Evolutionary conservation across 2,888 invertebrate genomes (phyloP), one percentile per base, ranked within the genome.

Genomic region (Drosophila nigritarsus): DNA sequence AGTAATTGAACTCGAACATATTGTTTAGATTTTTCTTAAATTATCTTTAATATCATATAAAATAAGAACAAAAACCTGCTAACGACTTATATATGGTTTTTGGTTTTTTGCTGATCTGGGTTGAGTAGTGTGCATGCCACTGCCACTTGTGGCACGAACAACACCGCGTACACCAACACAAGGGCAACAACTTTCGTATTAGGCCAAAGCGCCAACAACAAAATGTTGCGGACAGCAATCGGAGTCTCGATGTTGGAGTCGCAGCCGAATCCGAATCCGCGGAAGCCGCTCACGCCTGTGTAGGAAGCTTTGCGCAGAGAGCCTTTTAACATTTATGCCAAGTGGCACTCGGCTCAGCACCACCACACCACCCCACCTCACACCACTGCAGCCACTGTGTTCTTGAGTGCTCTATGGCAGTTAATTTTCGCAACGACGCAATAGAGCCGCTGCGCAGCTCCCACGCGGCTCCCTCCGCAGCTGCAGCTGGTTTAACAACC

Each of bases 371-470:
- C 1, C 20, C 34, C 20, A 29, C 24, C 13, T 2, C 20, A 30
- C 3, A 13, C 24, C 13, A 24, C 24, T 15, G 24, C 15, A 24
- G 45, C 8, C 45, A 32, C 15, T 30, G 11, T 2, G 20, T 45
- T 29, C 18, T 24, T 40, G 49, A n/a, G 70, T 36, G 48, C 66
- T 66, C 34, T 51, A 71, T 72, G 83, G 87, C 78, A 87, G 90
- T 71, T 85, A 83, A 90, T 89, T 85, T 85, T 87, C 66, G 90
- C 89, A 89, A 85, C 90, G 74, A 90, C 84, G 90, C 90, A 85
- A 90, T 90, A 78, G 82, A 78, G 73, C 65, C 73, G 54, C 73
- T 62, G 67, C 63, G 42, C 73, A 70, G 66, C 68, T 72, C 81
- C 83, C 78, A 83, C 83, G 82, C 82, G n/a, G 61, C 66, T 55